These are phyloP conservation scores for Champsocephalus esox DNA, from an alignment of 2,797 vertebrate species.

Conservation along the genomic window DNA sequence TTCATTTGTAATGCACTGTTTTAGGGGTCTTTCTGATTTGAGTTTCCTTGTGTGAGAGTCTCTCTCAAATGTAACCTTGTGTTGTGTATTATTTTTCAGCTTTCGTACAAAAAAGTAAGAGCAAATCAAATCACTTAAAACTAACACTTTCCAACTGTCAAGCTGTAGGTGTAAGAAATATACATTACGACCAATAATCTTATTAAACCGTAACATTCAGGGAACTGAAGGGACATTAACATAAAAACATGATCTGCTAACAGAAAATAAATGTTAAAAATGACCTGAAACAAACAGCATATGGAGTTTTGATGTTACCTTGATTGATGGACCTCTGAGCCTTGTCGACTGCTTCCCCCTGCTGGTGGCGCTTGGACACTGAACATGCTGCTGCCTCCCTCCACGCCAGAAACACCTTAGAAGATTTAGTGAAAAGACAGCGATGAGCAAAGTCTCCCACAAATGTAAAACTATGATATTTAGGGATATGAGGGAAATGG, in stretches of 20 bases:
- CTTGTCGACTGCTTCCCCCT: slow-evolving; percentile 72
- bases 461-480: not conserved
- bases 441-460: not conserved
- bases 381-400: slow-evolving; percentile 61
- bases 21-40: not conserved
- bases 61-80: not conserved
- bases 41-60: not conserved
- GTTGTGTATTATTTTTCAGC: not conserved
- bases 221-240: not conserved
- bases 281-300: not conserved
- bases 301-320: slow-evolving; percentile 72
- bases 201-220: not conserved
- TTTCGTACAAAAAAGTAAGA: not conserved
- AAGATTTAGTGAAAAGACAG: slow-evolving; percentile 14
- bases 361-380: slow-evolving; percentile 72
- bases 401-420: slow-evolving; percentile 86
- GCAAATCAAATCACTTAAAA: not conserved
- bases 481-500: not conserved
- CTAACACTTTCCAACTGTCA: not conserved
- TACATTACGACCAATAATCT: not conserved
- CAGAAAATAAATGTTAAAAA: not conserved
- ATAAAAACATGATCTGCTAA: not conserved
- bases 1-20: not conserved
- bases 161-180: not conserved
- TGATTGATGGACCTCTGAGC: slow-evolving; percentile 75